These are phyloP conservation scores for Gymnocypris eckloni DNA, from an alignment of 2,797 vertebrate species.

Conservation along the genomic window DNA sequence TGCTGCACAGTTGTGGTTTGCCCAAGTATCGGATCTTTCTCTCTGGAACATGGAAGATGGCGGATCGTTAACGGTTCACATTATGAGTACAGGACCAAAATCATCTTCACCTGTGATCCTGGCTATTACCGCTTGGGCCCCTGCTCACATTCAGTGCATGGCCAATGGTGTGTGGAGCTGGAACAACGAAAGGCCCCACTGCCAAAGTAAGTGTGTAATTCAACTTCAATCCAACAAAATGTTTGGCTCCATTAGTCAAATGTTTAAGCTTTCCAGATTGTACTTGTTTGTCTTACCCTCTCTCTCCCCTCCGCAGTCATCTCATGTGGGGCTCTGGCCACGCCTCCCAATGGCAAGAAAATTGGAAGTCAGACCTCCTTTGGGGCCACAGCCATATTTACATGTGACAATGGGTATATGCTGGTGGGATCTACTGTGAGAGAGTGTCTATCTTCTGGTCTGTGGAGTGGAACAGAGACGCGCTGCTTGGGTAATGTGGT, in stretches of 20 bases:
- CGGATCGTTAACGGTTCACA: constrained; percentile 97
- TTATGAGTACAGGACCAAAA: constrained; percentile 97
- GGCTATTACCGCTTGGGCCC: constrained; percentile 95
- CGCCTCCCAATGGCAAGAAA: constrained; percentile 92
- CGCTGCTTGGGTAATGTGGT: constrained; percentile 87
- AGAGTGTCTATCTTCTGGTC: constrained; percentile 95
- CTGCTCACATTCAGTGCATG: constrained; percentile 94
- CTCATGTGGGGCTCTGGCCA: constrained; percentile 92
- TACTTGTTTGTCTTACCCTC: constrained; percentile 23
- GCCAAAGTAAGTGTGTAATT: constrained; percentile 85
- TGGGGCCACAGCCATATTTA: constrained; percentile 95
- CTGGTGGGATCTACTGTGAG: constrained; percentile 93
- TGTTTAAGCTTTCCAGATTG: constrained; percentile 27
- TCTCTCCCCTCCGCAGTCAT: constrained; percentile 82
- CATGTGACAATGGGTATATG: constrained; percentile 94
- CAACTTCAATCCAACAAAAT: neutral
- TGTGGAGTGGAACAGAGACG: constrained; percentile 97
- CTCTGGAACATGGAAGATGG: constrained; percentile 96
- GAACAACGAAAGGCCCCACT: constrained; percentile 97
- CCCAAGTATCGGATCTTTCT: constrained; percentile 97
- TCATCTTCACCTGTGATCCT: constrained; percentile 97
- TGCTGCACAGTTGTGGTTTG: constrained; percentile 88
- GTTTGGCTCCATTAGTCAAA: constrained; percentile 17
- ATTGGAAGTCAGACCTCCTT: constrained; percentile 96
- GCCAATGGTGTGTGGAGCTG: constrained; percentile 97